A percentile compares a stretch with the other conserved stretches of the same genome.
These are phyloP conservation scores for Brotula barbata DNA, from an alignment of 2,797 vertebrate species.

Conservation along the genomic window DNA sequence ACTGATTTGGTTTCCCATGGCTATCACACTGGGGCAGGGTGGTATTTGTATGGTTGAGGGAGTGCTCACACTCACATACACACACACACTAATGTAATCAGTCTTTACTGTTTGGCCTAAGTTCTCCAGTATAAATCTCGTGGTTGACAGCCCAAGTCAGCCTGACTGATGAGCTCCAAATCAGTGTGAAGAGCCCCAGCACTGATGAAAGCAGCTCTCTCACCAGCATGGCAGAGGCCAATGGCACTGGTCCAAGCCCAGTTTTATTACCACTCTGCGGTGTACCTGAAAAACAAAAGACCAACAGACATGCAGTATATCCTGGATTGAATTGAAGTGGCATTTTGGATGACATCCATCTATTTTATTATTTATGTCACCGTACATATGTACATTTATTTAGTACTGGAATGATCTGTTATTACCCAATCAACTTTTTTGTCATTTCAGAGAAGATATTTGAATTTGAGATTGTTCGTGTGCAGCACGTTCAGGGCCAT, in stretches of 20 bases:
- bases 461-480: slow-evolving; percentile 14
- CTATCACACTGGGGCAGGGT: slow-evolving; percentile 40
- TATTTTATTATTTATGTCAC: slow-evolving; percentile 5
- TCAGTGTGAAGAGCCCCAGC: slow-evolving; percentile 52
- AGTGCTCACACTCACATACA: slow-evolving; percentile 24
- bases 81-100: slow-evolving; percentile 53
- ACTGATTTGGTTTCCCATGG: slow-evolving; percentile 74
- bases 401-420: background rate
- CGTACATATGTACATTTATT: slow-evolving; percentile 11
- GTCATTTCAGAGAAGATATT: background rate
- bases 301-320: slow-evolving; percentile 1
- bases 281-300: slow-evolving; percentile 24
- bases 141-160: slow-evolving; percentile 67
- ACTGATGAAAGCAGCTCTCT: slow-evolving; percentile 50
- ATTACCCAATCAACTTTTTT: slow-evolving; percentile 5
- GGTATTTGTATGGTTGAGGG: slow-evolving; percentile 54
- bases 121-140: slow-evolving; percentile 68
- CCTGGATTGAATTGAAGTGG: background rate
- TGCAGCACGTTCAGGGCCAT: slow-evolving; percentile 14
- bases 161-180: slow-evolving; percentile 64
- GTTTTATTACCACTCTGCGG: slow-evolving; percentile 33
- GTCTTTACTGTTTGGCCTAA: slow-evolving; percentile 67
- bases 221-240: slow-evolving; percentile 27
- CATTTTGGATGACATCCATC: background rate
- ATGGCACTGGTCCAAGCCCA: slow-evolving; percentile 28